Base-by-base conservation (phyloP, 2,888 invertebrate genomes). In the Scelioninae gen. 1 region DNA sequence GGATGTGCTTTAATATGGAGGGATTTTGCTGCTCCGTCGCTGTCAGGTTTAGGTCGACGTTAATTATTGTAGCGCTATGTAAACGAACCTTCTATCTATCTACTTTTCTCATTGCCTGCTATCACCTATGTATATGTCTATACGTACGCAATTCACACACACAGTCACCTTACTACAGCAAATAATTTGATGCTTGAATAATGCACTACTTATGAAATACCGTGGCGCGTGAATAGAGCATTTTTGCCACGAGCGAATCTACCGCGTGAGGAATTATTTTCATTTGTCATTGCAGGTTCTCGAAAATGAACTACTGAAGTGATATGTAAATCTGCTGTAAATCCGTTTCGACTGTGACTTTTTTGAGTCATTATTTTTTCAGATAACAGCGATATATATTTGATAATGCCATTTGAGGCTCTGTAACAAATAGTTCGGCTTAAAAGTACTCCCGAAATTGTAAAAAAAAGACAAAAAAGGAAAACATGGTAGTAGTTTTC, bases 161-260 rank as follows among this genome's bases (percentile, higher is more conserved):
- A 23, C 23, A 23, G 23, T 23, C 16, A 3, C 53, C 43, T 63
- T 31, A 16, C 49, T 53, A 23, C 32, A 62, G 55, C 55, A 63
- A 63, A 60, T 74, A 74, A 72, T 74, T 74, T 74, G 62, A 74
- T 74, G 63, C 55, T 53, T 23, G 74, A 32, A 63, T 74, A 74
- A 74, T 63, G 45, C 63, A 55, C 55, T 63, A 43, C 63, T 63
- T 63, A 55, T 63, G 55, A 62, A 31, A 63, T 63, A 7, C 3
- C 31, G 60, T n/a, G 29, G 43, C 32, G 53, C 16, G 45, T 55
- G 55, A 55, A 51, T 63, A 15, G 15, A 60, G 32, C 43, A 62
- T 62, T 63, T 45, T 63, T 34, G 45, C 63, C 55, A n/a, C 32
- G 4, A 55, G 55, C 63, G 32, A 29, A 55, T 40, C 23, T 38